These are phyloP conservation scores for Glyphotaelius pellucidus DNA, from an alignment of 2,888 invertebrate genomes.

Conservation along the genomic window DNA sequence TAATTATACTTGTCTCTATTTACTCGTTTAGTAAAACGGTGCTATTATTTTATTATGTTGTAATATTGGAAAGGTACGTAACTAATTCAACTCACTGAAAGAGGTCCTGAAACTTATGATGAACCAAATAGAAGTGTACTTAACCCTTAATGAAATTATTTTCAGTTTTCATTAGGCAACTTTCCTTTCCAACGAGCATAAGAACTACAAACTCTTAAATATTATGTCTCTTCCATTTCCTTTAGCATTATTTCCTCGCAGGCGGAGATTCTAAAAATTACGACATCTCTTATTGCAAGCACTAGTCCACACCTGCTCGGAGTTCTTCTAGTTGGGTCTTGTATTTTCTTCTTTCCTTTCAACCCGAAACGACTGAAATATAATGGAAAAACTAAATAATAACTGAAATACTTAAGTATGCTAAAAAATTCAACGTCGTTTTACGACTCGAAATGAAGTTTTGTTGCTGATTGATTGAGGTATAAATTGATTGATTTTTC, in stretches of 20 bases:
- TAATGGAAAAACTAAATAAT: not conserved
- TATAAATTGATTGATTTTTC: too few species aligned
- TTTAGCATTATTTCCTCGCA: slow-evolving; percentile 10
- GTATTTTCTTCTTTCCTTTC: slow-evolving; percentile 21
- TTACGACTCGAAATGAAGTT: too few species aligned
- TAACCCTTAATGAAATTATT: not conserved
- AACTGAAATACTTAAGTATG: too few species aligned
- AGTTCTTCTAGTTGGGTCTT: slow-evolving; percentile 44
- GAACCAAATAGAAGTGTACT: not conserved
- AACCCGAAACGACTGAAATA: slow-evolving; percentile 24
- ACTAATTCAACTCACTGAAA: not conserved
- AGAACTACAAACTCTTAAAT: not conserved
- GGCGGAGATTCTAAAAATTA: slow-evolving; percentile 52
- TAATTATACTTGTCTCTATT: too few species aligned
- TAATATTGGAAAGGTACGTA: not conserved
- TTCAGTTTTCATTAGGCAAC: not conserved
- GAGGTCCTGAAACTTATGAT: not conserved
- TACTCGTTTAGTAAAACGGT: too few species aligned
- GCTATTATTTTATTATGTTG: too few species aligned
- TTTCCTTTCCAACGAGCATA: not conserved
- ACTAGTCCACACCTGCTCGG: slow-evolving; percentile 58
- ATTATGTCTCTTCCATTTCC: slow-evolving; percentile 3
- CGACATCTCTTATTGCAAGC: slow-evolving; percentile 57
- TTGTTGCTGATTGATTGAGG: too few species aligned
- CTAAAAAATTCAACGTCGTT: too few species aligned